A percentile compares a stretch with the other conserved stretches of the same genome.
These are phyloP conservation scores for Synanceia verrucosa DNA, from an alignment of 2,797 vertebrate genomes.

Conservation along the genomic window DNA sequence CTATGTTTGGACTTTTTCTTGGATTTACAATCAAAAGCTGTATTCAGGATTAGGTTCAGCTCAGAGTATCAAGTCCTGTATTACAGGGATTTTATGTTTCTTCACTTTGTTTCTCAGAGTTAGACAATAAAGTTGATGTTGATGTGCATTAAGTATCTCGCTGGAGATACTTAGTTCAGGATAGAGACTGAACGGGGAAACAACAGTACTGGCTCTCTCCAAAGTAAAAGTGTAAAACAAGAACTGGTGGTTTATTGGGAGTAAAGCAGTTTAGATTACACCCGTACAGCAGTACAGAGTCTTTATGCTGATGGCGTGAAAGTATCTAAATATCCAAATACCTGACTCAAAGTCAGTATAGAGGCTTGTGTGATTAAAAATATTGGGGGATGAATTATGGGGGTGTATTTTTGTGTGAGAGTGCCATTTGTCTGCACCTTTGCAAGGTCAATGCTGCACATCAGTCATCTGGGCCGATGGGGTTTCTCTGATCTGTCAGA, in stretches of 20 bases:
- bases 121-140: neutral
- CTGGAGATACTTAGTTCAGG: neutral
- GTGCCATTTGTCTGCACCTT: constrained; percentile 8
- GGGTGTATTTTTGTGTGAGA: neutral
- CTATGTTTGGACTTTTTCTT: neutral
- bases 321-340: neutral
- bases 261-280: neutral
- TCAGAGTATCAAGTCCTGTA: neutral
- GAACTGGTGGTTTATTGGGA: neutral
- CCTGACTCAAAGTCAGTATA: neutral
- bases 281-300: neutral
- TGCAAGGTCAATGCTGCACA: constrained; percentile 56
- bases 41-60: neutral
- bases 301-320: neutral
- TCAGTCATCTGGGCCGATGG: constrained; percentile 36
- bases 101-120: neutral
- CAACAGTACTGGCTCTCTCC: no score
- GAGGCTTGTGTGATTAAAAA: neutral
- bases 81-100: neutral
- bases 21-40: neutral
- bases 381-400: neutral
- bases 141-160: neutral
- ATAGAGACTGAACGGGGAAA: neutral
- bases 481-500: constrained; percentile 55
- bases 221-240: neutral